These are phyloP conservation scores for Drosophila arizonae DNA, from an alignment of 1,140 invertebrate genomes.

Conservation along the genomic window DNA sequence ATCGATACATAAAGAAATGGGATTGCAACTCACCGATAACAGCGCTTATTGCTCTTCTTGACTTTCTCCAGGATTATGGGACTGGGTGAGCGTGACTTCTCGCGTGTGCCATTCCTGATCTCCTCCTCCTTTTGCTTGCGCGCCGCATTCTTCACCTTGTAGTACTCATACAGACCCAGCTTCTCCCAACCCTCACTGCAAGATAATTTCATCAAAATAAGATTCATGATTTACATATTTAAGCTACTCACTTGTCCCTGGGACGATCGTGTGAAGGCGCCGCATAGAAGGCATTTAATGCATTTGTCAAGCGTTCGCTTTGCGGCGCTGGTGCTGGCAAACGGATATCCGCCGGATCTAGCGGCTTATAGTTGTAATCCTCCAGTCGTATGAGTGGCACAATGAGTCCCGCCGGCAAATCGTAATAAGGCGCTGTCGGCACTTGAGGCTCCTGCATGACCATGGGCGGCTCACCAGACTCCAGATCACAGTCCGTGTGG, in stretches of 20 bases:
- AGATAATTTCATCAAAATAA: slow-evolving; percentile 39
- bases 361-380: slow-evolving; percentile 93
- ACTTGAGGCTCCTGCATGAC: slow-evolving; percentile 88
- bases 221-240: background rate
- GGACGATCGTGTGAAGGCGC: slow-evolving; percentile 96
- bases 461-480: slow-evolving; percentile 56
- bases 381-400: slow-evolving; percentile 94
- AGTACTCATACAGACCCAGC: slow-evolving; percentile 98
- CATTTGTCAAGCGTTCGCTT: slow-evolving; percentile 94
- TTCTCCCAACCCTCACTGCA: slow-evolving; percentile 98
- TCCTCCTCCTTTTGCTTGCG: slow-evolving; percentile 95
- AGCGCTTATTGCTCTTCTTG: slow-evolving; percentile 72
- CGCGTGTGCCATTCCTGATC: slow-evolving; percentile 87
- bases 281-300: slow-evolving; percentile 97
- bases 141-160: slow-evolving; percentile 96
- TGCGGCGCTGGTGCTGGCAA: slow-evolving; percentile 96
- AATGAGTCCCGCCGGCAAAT: slow-evolving; percentile 97
- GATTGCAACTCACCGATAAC: slow-evolving; percentile 64
- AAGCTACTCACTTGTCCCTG: slow-evolving; percentile 90
- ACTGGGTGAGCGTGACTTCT: slow-evolving; percentile 89
- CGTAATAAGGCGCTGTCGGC: slow-evolving; percentile 97
- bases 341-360: slow-evolving; percentile 95
- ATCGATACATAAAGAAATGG: background rate
- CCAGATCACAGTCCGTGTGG: slow-evolving; percentile 37
- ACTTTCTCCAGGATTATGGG: slow-evolving; percentile 91